Evolutionary conservation across 92 coral and sea anemone species (phyloP).

Genomic region (Epizoanthus ramosus): DNA sequence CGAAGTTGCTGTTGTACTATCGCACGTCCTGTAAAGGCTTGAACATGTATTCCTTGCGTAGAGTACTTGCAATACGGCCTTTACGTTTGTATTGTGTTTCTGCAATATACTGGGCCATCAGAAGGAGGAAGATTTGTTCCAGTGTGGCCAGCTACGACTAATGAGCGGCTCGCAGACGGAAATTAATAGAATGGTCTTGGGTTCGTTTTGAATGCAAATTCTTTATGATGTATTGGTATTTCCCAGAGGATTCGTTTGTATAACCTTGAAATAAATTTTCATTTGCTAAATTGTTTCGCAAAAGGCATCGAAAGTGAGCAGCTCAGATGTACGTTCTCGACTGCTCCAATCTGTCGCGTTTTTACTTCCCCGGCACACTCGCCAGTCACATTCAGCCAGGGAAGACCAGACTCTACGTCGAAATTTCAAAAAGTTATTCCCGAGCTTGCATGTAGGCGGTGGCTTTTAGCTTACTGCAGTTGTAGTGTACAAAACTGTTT

Average conservation of each 20-base stretch:
- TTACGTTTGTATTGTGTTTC: slow-evolving; percentile 15
- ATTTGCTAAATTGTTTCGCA: neutral
- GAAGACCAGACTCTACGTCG: neutral
- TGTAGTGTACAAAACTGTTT: neutral
- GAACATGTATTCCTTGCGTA: neutral
- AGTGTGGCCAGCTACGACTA: slow-evolving; percentile 3
- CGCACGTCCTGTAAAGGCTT: neutral
- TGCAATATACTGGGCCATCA: neutral
- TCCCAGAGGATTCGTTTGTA: neutral
- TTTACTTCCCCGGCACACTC: neutral
- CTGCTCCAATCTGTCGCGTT: neutral
- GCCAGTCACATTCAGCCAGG: neutral
- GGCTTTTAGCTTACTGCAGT: slow-evolving; percentile 2
- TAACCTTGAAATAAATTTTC: too few relatives aligned
- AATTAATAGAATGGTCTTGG: neutral
- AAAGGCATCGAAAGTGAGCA: neutral
- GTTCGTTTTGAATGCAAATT: too few relatives aligned
- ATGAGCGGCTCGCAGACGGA: neutral
- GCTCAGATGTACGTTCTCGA: neutral
- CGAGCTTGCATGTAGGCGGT: slow-evolving; percentile 12
- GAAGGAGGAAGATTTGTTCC: neutral
- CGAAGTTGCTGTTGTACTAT: slow-evolving; percentile 18
- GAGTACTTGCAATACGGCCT: neutral
- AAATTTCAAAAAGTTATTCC: slow-evolving; percentile 11
- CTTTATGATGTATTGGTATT: slow-evolving; percentile 3